Conservation (phyloP, 2,797 vertebrate genomes). For the Spatula versicolor region DNA sequence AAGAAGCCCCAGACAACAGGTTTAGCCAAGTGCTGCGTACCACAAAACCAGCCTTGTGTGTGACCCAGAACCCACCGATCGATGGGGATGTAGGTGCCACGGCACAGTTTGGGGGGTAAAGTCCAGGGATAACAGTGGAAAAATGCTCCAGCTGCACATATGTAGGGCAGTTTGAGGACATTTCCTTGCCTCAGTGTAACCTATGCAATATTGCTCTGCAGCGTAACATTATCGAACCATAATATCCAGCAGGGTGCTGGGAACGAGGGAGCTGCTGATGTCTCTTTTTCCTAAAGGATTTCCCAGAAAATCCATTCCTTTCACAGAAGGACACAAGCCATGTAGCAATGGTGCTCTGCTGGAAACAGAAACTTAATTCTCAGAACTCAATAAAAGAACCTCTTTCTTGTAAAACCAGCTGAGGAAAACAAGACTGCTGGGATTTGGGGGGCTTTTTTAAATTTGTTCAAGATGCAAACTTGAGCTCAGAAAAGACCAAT, state of each 20-base stretch:
- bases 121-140: background rate
- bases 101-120: background rate
- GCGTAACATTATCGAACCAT: background rate
- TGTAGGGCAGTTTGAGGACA: background rate
- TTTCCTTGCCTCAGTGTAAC: background rate
- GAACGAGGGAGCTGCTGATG: background rate
- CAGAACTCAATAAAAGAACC: background rate
- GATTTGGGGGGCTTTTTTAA: background rate
- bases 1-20: background rate
- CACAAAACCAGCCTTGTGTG: background rate
- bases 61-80: background rate
- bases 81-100: background rate
- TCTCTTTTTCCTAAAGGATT: background rate
- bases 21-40: background rate
- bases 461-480: background rate
- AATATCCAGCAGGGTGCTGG: background rate
- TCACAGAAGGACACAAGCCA: background rate
- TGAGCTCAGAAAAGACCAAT: background rate
- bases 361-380: background rate
- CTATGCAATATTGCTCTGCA: background rate
- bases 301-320: background rate
- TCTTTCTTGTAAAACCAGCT: background rate
- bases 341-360: background rate
- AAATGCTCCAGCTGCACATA: background rate
- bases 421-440: background rate